Base-by-base conservation (phyloP, 2,113 vertebrate genomes). In the Toxotes chatareus region DNA sequence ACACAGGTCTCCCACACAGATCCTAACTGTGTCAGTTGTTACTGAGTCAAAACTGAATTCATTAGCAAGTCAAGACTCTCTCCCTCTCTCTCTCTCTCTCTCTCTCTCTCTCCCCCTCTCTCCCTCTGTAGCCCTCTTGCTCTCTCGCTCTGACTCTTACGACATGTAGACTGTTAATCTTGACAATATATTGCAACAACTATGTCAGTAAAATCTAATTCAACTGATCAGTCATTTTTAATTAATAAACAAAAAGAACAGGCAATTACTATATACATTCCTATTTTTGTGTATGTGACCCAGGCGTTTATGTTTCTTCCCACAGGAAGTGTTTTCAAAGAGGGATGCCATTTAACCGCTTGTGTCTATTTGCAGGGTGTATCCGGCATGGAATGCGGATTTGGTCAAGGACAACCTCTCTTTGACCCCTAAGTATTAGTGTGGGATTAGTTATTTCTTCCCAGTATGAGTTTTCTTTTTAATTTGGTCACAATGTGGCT, bases 21-120 rank as follows among this genome's bases (percentile, higher is more conserved):
- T 94, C 94, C 93, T 95, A 94, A 91, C 91, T 70, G 78, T 91
- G 90, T 96, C 92, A 93, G 84, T 91, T 91, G 90, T 89, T 92
- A 89, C 84, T 53, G 88, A 91, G 87, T 92, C 91, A 90, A 93
- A 92, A 82, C 80, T 89, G 88, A 88, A 93, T 93, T 91, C 76
- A 94, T 93, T 92, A 93, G 76, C 82, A 44, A 86, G 80, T 84
- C 67, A 73, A 75, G 64, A 73, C 75, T 27, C 46, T 73, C 21
- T 71, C 34, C 56, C 49, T 80, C 36, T 63, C 46, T 62, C 19
- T 68, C 21, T 79, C 31, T 60, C 36, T 70, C 53, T 62, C 19
- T 36, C 11, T 75, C 36, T 9, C 13, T 67, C 14, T 79, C 27
- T 27, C 27, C 1, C 27, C 27, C 27, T 59, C 34, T 70, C 60